Conservation (phyloP, 2,888 invertebrate genomes). For the Byasa hedistus region DNA sequence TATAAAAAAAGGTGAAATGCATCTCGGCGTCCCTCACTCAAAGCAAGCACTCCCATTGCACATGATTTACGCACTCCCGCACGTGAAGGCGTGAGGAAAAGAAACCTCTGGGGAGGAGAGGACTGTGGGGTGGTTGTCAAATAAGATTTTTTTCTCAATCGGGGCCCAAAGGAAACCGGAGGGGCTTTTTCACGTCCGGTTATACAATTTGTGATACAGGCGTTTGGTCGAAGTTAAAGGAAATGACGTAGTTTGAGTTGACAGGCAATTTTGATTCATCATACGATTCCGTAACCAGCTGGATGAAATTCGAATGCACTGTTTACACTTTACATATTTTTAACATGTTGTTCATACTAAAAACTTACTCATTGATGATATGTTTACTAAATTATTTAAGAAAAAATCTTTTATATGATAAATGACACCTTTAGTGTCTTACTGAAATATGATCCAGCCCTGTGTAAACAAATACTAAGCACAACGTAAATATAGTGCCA, state of each 20-base stretch:
- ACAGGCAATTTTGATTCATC: slow-evolving; percentile 19
- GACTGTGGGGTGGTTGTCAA: slow-evolving; percentile 66
- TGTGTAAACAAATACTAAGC: too few species aligned
- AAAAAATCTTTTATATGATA: too few species aligned
- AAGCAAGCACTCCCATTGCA: slow-evolving; percentile 37
- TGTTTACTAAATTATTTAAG: too few species aligned
- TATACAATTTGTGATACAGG: slow-evolving; percentile 63
- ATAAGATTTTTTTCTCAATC: slow-evolving; percentile 79
- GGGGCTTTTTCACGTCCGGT: slow-evolving; percentile 51
- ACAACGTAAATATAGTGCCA: too few species aligned
- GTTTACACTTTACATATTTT: too few species aligned
- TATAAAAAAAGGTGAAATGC: slow-evolving; percentile 25
- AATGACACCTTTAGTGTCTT: too few species aligned
- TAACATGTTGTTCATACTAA: too few species aligned
- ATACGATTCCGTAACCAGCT: neutral
- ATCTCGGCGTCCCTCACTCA: slow-evolving; percentile 3
- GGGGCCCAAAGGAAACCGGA: slow-evolving; percentile 39
- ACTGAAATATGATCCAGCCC: too few species aligned
- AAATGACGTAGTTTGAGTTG: slow-evolving; percentile 16
- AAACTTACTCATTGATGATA: too few species aligned
- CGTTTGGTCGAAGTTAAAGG: slow-evolving; percentile 25
- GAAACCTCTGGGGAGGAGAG: slow-evolving; percentile 56
- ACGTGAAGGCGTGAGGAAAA: slow-evolving; percentile 44
- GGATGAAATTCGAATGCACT: too few species aligned
- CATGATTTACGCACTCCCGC: slow-evolving; percentile 51